These are phyloP conservation scores for Sebastes fasciatus DNA, from an alignment of 2,113 vertebrate species.

Conservation along the genomic window DNA sequence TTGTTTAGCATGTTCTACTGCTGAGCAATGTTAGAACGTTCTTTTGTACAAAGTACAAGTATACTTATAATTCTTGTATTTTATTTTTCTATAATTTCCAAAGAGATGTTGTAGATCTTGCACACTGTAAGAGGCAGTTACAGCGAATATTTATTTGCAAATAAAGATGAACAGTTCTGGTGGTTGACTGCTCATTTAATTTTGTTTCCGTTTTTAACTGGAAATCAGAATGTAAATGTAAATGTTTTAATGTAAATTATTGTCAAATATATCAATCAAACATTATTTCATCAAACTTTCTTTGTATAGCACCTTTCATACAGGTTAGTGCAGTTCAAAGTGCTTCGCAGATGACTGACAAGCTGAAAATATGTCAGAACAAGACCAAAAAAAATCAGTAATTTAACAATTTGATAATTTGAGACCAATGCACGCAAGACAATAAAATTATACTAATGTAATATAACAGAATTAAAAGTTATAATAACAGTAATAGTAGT, in stretches of 20 bases:
- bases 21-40: conserved; percentile 96
- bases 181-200: conserved; percentile 76
- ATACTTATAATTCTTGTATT: conserved; percentile 94
- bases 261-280: not conserved
- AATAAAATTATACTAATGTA: too few species aligned
- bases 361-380: too few species aligned
- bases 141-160: conserved; percentile 96
- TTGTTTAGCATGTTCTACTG: conserved; percentile 96
- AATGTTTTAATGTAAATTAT: not conserved
- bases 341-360: too few species aligned
- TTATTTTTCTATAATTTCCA: conserved; percentile 99
- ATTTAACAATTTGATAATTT: too few species aligned
- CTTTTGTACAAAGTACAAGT: conserved; percentile 99
- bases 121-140: conserved; percentile 93
- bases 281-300: too few species aligned
- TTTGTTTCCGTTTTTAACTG: conserved; percentile 27
- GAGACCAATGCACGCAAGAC: too few species aligned
- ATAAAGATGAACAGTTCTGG: conserved; percentile 93
- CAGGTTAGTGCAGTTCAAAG: too few species aligned
- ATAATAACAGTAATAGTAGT: too few species aligned
- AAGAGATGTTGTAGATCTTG: conserved; percentile 96
- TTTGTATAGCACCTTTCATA: too few species aligned
- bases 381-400: too few species aligned
- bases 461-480: too few species aligned
- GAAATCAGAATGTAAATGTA: not conserved